A percentile compares a stretch with the other conserved stretches of the same genome.
phyloP scores from a whole-genome alignment of 1,140 invertebrate species.

The Drosophila takahashii region DNA sequence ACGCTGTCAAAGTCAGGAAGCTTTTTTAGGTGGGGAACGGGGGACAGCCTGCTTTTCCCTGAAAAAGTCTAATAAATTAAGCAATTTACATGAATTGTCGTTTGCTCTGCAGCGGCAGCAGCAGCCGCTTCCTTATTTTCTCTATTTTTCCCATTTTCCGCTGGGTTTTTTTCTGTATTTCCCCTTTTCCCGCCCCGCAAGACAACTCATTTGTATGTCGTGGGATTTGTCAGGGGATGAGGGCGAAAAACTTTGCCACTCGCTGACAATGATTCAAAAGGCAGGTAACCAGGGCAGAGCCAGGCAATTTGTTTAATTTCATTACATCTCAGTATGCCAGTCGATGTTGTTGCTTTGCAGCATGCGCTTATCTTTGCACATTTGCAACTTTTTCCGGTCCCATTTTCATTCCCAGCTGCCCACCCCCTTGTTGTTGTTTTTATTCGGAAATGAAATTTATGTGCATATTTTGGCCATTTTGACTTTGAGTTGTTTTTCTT shows the following conservation, averaged over 20 bases:
- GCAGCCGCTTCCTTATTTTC: slow-evolving; percentile 11
- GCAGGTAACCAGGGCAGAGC: slow-evolving; percentile 44
- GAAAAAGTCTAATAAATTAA: slow-evolving; percentile 82
- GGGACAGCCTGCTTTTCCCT: slow-evolving; percentile 36
- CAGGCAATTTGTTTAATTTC: slow-evolving; percentile 74
- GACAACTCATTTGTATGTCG: slow-evolving; percentile 78
- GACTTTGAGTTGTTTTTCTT: slow-evolving; percentile 61
- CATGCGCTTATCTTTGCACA: slow-evolving; percentile 67
- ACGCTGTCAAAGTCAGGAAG: slow-evolving; percentile 77
- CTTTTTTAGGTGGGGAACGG: slow-evolving; percentile 9
- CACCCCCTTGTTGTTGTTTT: slow-evolving; percentile 23
- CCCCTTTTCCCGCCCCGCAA: slow-evolving; percentile 22
- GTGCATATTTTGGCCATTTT: slow-evolving; percentile 74
- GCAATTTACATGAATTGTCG: slow-evolving; percentile 83
- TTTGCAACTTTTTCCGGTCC: slow-evolving; percentile 58
- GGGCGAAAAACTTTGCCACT: slow-evolving; percentile 54
- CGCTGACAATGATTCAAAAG: slow-evolving; percentile 64
- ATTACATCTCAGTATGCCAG: slow-evolving; percentile 52
- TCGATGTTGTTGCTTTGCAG: slow-evolving; percentile 46
- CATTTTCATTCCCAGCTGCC: slow-evolving; percentile 24
- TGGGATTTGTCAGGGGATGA: slow-evolving; percentile 58
- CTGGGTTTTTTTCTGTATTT: background rate
- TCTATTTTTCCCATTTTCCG: slow-evolving; percentile 9
- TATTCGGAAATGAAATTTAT: slow-evolving; percentile 64
- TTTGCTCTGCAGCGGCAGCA: slow-evolving; percentile 56